Evolutionary conservation across 2,888 invertebrate species (phyloP).

Genomic region (Trypoxylon attenuatum): DNA sequence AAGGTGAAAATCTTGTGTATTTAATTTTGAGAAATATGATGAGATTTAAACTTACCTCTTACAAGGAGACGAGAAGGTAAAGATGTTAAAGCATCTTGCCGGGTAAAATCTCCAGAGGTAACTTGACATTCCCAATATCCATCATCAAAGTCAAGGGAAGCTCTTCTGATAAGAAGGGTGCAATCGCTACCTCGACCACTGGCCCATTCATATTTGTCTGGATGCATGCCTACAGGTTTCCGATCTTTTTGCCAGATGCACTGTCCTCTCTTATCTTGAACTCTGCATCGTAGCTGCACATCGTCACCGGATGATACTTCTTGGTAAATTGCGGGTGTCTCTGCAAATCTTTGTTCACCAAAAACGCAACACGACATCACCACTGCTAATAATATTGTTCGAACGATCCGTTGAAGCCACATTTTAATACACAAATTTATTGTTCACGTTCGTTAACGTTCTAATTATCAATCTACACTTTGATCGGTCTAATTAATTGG

Average conservation of each 20-base stretch:
- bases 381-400: not conserved
- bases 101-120: slow-evolving; percentile 86
- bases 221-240: slow-evolving; percentile 90
- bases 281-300: slow-evolving; percentile 86
- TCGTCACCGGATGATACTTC: slow-evolving; percentile 93
- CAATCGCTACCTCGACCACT: slow-evolving; percentile 84
- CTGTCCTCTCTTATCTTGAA: slow-evolving; percentile 89
- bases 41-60: slow-evolving; percentile 80
- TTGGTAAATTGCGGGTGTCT: slow-evolving; percentile 86
- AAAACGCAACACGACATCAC: not conserved
- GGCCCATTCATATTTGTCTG: slow-evolving; percentile 93
- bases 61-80: slow-evolving; percentile 88
- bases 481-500: no score
- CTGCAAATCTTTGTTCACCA: slow-evolving; percentile 85
- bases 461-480: no score
- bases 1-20: no score
- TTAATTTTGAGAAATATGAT: no score
- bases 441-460: not conserved
- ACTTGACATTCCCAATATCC: slow-evolving; percentile 96
- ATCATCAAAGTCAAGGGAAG: slow-evolving; percentile 90
- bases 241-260: slow-evolving; percentile 97
- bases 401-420: not conserved
- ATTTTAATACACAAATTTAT: not conserved
- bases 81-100: slow-evolving; percentile 87
- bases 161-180: slow-evolving; percentile 88